Conservation (phyloP, 2,113 vertebrate genomes). For the Eudyptes chrysolophus region DNA sequence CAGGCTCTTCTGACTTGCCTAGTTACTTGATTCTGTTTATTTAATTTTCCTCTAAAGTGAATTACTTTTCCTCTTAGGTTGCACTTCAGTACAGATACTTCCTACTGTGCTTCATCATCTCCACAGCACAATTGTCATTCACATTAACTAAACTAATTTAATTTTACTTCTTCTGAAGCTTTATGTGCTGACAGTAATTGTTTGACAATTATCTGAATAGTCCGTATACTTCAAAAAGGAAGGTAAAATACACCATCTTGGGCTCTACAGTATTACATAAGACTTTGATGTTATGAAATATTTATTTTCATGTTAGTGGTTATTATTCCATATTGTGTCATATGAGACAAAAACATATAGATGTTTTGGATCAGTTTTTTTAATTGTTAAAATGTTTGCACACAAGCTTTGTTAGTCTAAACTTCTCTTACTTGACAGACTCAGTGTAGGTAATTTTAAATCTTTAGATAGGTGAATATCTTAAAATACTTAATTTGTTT, state of each 20-base stretch:
- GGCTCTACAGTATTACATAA: not conserved
- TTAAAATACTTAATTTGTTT: slow-evolving; percentile 47
- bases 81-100: slow-evolving; percentile 12
- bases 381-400: not conserved
- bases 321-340: not conserved
- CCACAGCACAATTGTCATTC: not conserved
- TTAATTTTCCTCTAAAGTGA: not conserved
- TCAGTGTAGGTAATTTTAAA: not conserved
- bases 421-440: not conserved
- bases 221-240: not conserved
- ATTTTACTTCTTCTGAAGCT: slow-evolving; percentile 18
- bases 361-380: not conserved
- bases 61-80: slow-evolving; percentile 10
- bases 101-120: slow-evolving; percentile 50
- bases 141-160: slow-evolving; percentile 19
- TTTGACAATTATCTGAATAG: slow-evolving; percentile 24
- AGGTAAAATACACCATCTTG: not conserved
- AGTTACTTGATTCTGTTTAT: not conserved
- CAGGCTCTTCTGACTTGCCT: not conserved
- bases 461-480: not conserved
- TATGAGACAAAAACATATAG: not conserved
- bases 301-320: not conserved
- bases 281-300: not conserved
- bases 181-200: slow-evolving; percentile 15
- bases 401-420: not conserved